Conservation (phyloP, 1,140 invertebrate species). For the Lethrus apterus region DNA sequence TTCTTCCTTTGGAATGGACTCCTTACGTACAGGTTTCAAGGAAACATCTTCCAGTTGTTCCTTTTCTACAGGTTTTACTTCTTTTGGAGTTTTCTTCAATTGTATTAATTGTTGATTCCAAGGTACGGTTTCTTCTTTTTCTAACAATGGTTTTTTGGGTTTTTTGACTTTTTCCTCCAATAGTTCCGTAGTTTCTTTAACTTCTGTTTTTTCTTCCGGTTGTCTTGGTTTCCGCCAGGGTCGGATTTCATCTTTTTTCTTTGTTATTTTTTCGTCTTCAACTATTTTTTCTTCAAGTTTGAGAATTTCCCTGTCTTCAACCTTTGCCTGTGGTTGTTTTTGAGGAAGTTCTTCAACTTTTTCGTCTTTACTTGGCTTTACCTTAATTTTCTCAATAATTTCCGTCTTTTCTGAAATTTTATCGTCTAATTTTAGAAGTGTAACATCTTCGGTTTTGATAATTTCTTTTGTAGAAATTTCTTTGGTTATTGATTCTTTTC, state of each 20-base stretch:
- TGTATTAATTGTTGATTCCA: constrained; percentile 14
- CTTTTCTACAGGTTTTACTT: constrained; percentile 9
- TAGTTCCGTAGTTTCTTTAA: constrained; percentile 17
- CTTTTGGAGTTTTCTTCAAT: constrained; percentile 15
- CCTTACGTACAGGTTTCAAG: constrained; percentile 3
- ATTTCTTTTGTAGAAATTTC: constrained; percentile 13
- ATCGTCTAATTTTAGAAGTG: constrained; percentile 6
- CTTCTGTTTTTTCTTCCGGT: constrained; percentile 11
- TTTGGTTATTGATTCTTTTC: neutral
- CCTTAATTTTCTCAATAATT: neutral
- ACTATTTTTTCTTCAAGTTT: neutral
- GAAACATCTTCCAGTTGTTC: neutral
- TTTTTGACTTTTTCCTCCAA: constrained; percentile 10
- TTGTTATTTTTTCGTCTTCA: constrained; percentile 12
- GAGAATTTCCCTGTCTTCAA: constrained; percentile 3
- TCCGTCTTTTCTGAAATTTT: constrained; percentile 9
- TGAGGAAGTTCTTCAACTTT: constrained; percentile 11
- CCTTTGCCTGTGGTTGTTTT: neutral
- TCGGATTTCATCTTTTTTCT: constrained; percentile 15
- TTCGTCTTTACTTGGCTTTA: constrained; percentile 10
- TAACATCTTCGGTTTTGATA: neutral
- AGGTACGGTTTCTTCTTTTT: constrained; percentile 7
- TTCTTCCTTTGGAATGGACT: constrained; percentile 9
- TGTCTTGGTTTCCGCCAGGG: constrained; percentile 24
- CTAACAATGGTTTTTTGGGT: constrained; percentile 3